Percentiles rank a stretch among this genome's conserved stretches.
Conservation (phyloP, 2,888 invertebrate genomes). For the Polyploca ridens region DNA sequence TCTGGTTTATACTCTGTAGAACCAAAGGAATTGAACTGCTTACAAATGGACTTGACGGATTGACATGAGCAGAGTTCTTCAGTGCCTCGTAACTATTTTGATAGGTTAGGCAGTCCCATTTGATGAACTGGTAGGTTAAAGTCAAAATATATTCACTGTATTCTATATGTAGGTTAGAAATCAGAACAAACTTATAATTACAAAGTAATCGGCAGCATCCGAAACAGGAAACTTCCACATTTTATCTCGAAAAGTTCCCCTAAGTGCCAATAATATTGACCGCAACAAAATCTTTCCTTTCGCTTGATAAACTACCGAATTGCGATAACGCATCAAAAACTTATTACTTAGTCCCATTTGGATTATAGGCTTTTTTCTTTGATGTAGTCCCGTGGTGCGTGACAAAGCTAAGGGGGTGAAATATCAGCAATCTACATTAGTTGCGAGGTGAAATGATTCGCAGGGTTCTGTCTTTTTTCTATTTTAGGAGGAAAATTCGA, state of each 20-base stretch:
- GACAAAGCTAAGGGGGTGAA: constrained; percentile 43
- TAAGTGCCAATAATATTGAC: constrained; percentile 27
- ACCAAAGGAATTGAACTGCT: too few species aligned
- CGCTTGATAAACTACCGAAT: constrained; percentile 39
- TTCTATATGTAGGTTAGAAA: neutral
- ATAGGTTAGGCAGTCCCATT: too few species aligned
- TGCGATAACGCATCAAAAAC: constrained; percentile 52
- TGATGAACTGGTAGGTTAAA: neutral
- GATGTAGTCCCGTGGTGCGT: constrained; percentile 50
- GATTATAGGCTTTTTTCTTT: constrained; percentile 54
- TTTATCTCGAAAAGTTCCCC: constrained; percentile 25
- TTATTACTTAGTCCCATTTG: constrained; percentile 58
- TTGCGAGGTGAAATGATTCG: constrained; percentile 23
- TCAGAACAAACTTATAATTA: constrained; percentile 6
- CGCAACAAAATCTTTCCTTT: constrained; percentile 28
- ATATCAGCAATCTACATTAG: constrained; percentile 47
- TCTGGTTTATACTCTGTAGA: neutral
- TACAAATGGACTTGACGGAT: too few species aligned
- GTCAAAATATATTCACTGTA: neutral
- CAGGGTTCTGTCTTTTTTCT: constrained; percentile 17
- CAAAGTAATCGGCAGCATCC: neutral
- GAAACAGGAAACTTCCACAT: constrained; percentile 22
- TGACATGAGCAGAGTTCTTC: too few species aligned
- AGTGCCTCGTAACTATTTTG: too few species aligned
- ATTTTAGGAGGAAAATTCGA: neutral